phyloP scores from a whole-genome alignment of 2,797 vertebrate species.

The Eupleurogrammus muticus region DNA sequence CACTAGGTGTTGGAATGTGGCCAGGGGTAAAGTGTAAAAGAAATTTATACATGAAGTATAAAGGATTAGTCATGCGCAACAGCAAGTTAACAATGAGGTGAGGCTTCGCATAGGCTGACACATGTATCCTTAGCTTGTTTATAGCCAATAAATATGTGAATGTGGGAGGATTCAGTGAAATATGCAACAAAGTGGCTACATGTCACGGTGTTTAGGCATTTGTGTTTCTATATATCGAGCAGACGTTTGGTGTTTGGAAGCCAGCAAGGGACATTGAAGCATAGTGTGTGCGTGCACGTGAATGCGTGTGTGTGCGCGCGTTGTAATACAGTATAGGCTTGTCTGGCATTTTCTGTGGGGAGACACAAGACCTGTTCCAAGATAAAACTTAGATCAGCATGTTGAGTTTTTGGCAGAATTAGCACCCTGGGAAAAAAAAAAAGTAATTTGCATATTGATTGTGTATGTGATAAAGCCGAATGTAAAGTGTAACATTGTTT shows the following conservation, averaged over 20 bases:
- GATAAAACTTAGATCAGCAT: slow-evolving; percentile 75
- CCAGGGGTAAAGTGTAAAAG: slow-evolving; percentile 9
- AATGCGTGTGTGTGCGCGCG: slow-evolving; percentile 52
- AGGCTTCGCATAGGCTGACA: slow-evolving; percentile 18
- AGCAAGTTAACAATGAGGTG: slow-evolving; percentile 28
- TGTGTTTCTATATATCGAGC: slow-evolving; percentile 65
- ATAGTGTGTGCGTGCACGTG: slow-evolving; percentile 21
- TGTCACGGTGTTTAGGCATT: slow-evolving; percentile 53
- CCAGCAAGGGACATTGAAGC: slow-evolving; percentile 55
- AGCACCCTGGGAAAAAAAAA: slow-evolving; percentile 32
- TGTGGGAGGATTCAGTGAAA: slow-evolving; percentile 49
- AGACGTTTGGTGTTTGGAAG: slow-evolving; percentile 65
- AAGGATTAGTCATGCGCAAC: slow-evolving; percentile 20
- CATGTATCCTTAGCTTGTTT: slow-evolving; percentile 24
- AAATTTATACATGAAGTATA: neutral
- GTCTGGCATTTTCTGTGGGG: slow-evolving; percentile 62
- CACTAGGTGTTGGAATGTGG: slow-evolving; percentile 44
- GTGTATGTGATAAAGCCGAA: slow-evolving; percentile 54
- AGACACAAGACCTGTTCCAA: slow-evolving; percentile 53
- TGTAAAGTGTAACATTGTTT: slow-evolving; percentile 44
- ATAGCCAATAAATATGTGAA: slow-evolving; percentile 30
- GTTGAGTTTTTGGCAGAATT: slow-evolving; percentile 66
- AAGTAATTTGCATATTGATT: slow-evolving; percentile 66
- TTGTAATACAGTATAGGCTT: slow-evolving; percentile 71
- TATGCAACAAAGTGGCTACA: slow-evolving; percentile 33